Conservation (phyloP, 2,888 invertebrate genomes). For the Aleiodes testaceus region DNA sequence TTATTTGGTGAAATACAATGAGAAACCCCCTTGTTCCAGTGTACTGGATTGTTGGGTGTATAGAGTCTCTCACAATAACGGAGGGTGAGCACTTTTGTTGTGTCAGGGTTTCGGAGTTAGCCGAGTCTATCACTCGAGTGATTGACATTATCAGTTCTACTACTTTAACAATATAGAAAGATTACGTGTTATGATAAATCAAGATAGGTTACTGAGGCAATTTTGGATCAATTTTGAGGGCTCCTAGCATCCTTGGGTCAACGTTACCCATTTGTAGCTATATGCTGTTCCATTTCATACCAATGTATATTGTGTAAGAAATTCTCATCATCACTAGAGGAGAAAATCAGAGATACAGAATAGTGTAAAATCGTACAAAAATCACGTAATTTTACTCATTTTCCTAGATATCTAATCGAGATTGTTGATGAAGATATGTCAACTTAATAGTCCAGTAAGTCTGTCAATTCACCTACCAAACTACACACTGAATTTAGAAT, state of each 20-base stretch:
- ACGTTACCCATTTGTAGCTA: no score
- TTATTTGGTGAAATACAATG: constrained; percentile 23
- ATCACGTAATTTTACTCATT: no score
- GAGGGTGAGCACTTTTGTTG: constrained; percentile 26
- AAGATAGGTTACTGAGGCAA: constrained; percentile 21
- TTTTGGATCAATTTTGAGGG: constrained; percentile 3
- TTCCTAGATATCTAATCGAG: no score
- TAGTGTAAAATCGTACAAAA: no score
- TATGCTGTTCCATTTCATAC: no score
- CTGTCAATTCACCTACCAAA: no score
- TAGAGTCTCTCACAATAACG: constrained; percentile 11
- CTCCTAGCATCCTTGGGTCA: background rate
- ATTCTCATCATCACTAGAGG: no score
- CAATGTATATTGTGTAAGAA: no score
- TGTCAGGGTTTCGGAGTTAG: constrained; percentile 6
- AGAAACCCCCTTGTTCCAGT: constrained; percentile 4
- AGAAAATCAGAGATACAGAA: no score
- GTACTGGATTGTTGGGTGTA: constrained; percentile 23
- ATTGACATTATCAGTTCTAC: constrained; percentile 28
- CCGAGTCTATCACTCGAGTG: constrained; percentile 29
- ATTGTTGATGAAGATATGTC: no score
- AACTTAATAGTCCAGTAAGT: no score
- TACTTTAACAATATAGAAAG: constrained; percentile 22
- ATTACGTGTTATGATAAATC: constrained; percentile 12
- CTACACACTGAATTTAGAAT: no score